These are phyloP conservation scores for Lepidurus couesii DNA, from an alignment of 1,140 invertebrate species.

Conservation along the genomic window DNA sequence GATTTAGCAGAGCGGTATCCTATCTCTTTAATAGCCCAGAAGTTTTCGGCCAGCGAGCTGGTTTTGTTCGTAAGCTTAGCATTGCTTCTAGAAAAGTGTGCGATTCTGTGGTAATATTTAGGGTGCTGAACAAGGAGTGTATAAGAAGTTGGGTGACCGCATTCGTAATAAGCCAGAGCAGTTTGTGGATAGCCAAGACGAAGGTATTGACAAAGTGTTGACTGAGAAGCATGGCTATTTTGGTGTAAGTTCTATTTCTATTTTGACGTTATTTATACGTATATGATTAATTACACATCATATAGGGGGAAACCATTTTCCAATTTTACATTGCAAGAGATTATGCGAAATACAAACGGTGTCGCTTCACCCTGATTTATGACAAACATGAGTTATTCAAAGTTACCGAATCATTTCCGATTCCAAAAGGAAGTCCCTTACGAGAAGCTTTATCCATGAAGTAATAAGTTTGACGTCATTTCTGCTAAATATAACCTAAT, in stretches of 20 bases:
- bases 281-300: not conserved
- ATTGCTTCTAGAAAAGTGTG: not conserved
- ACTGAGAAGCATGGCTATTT: not conserved
- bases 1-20: not conserved
- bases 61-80: not conserved
- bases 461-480: not conserved
- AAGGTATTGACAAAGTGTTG: not conserved
- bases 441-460: not conserved
- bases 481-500: not conserved
- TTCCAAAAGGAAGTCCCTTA: not conserved
- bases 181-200: not conserved
- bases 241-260: not conserved
- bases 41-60: not conserved
- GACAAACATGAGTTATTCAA: slow-evolving; percentile 4
- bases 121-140: not conserved
- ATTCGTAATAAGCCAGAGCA: not conserved
- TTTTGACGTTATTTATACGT: too few species aligned
- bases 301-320: not conserved
- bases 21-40: not conserved
- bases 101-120: not conserved
- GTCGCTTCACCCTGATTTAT: slow-evolving; percentile 10
- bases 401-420: not conserved
- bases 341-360: not conserved
- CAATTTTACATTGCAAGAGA: not conserved
- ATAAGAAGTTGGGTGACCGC: not conserved